Percentiles rank a stretch among this genome's conserved stretches.
Evolutionary conservation across 2,113 vertebrate species (phyloP).

Genomic region (Pteropus alecto): DNA sequence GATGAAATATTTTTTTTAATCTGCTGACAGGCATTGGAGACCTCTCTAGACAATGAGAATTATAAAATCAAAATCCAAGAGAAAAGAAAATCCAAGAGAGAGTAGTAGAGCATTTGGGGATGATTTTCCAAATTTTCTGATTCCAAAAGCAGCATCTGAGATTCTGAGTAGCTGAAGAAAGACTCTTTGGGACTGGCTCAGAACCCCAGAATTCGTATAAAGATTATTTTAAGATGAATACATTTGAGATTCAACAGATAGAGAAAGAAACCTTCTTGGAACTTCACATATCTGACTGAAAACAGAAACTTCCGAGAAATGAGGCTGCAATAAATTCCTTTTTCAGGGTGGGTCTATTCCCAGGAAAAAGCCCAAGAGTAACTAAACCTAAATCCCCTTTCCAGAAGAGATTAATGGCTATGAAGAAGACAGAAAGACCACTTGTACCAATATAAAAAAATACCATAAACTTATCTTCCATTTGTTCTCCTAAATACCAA

Average conservation of each 20-base stretch:
- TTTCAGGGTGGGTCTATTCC: not conserved
- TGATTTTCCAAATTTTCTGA: not conserved
- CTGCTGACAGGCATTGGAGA: not conserved
- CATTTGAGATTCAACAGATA: not conserved
- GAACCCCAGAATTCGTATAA: not conserved
- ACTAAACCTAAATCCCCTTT: not conserved
- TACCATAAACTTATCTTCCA: not conserved
- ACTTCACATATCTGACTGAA: not conserved
- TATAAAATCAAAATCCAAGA: slow-evolving; percentile 33
- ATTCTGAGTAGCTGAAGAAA: not conserved
- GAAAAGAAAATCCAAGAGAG: not conserved
- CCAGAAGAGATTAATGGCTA: not conserved
- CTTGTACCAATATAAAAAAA: not conserved
- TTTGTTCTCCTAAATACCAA: not conserved
- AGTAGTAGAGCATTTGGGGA: not conserved
- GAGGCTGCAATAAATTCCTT: not conserved
- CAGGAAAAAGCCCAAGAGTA: not conserved
- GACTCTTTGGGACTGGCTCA: not conserved
- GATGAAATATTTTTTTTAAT: not conserved
- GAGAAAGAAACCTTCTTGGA: not conserved
- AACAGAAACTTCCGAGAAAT: slow-evolving; percentile 30
- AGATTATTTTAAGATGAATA: not conserved
- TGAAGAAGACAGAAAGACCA: not conserved
- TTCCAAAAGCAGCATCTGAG: not conserved
- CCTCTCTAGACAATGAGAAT: not conserved